Evolutionary conservation across 2,888 invertebrate species (phyloP), one percentile per base, ranked within the genome.

Genomic region (Rhagophthalmus giganteus): DNA sequence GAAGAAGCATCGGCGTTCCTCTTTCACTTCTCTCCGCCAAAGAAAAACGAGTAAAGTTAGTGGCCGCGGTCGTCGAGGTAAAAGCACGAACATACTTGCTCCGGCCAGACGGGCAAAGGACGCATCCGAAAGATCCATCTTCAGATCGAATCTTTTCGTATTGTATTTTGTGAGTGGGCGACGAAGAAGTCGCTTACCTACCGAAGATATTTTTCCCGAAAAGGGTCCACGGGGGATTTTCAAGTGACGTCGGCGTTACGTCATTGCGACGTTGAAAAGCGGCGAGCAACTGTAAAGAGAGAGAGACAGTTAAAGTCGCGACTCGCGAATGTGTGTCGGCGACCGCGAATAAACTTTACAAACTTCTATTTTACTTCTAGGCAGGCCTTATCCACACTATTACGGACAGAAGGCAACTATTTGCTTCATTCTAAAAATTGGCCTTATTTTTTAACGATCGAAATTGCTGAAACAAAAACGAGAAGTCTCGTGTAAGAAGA

Each of bases 271-370:
- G 14, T n/a, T 42, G 31, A 34, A 45, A 35, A 46, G 41, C 47
- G 35, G 41, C n/a, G 47, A 53, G 35, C 26, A 37, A 37, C 28
- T 46, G 45, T 37, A 15, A 13, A 13, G 10, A 46, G 46, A 50
- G 37, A 42, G 44, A 52, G 48, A 54, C 25, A 24, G 42, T 14
- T 26, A 40, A 38, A 55, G 44, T 53, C 61, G 56, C 56, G 59
- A 59, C 56, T 54, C 33, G 51, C 40, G 45, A 54, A 66, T 64
- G 63, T 66, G 60, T 66, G 62, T 64, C 66, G 62, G 55, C 64
- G 66, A 66, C 65, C 66, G 61, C 59, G 35, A 58, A 54, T 65
- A 58, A 66, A 64, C 66, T 62, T 62, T 40, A 41, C 49, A n/a
- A n/a, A 53, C 55, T 50, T 50, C 35, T 55, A 54, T 50, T 52